Evolutionary conservation across 2,113 vertebrate species (phyloP).

Genomic region (Xiphophorus hellerii): DNA sequence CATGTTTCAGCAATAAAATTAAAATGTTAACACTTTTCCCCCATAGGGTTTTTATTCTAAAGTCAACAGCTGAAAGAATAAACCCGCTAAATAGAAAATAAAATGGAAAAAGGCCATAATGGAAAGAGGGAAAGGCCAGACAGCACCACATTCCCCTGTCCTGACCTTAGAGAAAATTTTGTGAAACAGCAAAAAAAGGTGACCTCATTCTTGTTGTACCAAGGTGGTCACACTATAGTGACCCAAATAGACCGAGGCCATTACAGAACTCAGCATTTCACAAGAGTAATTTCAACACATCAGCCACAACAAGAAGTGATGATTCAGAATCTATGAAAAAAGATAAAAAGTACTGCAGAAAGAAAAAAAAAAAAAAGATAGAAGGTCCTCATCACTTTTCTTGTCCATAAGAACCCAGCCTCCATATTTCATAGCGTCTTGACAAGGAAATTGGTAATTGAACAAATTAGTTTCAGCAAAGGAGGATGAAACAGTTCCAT

Average conservation of each 20-base stretch:
- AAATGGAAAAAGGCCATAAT: conserved; percentile 6
- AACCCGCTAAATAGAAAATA: conserved; percentile 5
- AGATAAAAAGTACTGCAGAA: background rate
- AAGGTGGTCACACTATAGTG: conserved; percentile 66
- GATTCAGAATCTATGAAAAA: conserved; percentile 56
- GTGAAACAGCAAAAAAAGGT: conserved; percentile 80
- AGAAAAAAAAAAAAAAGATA: background rate
- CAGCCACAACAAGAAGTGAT: conserved; percentile 51
- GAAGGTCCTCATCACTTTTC: conserved; percentile 42
- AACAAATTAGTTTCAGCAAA: conserved; percentile 48
- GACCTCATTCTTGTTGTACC: conserved; percentile 78
- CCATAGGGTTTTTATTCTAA: background rate
- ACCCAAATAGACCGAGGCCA: conserved; percentile 67
- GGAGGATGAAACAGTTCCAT: conserved; percentile 47
- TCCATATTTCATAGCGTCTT: conserved; percentile 55
- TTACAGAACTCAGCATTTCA: conserved; percentile 78
- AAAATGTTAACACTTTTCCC: background rate
- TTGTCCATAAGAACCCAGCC: conserved; percentile 43
- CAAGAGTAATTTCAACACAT: conserved; percentile 68
- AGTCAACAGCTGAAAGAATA: background rate
- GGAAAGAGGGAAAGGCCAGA: conserved; percentile 13
- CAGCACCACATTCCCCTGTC: conserved; percentile 7
- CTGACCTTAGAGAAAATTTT: conserved; percentile 65
- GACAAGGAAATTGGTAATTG: conserved; percentile 60
- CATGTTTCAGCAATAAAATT: conserved; percentile 23